A percentile compares a stretch with the other conserved stretches of the same genome.
Conservation (phyloP, 1,140 invertebrate species). For the Metopolophium dirhodum region DNA sequence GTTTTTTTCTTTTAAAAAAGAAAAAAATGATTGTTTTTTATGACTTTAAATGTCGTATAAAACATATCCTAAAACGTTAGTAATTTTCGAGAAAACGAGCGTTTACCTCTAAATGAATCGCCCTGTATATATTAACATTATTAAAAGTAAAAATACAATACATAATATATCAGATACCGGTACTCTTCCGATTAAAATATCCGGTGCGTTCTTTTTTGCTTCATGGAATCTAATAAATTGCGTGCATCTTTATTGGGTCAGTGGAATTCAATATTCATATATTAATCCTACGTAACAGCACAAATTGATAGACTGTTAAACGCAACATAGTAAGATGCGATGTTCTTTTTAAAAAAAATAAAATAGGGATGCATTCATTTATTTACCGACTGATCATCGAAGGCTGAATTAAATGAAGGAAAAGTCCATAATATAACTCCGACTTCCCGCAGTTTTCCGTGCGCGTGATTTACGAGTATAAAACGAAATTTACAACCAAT, state of each 20-base stretch:
- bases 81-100: neutral
- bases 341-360: neutral
- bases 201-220: neutral
- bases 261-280: neutral
- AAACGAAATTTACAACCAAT: neutral
- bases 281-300: neutral
- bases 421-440: neutral
- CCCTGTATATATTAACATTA: neutral
- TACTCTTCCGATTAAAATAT: neutral
- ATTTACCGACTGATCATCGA: neutral
- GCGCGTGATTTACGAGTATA: neutral
- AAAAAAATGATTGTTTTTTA: too few species aligned
- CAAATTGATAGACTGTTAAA: neutral
- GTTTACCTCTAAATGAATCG: neutral
- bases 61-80: neutral
- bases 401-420: neutral
- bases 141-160: neutral
- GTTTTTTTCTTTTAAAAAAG: too few species aligned
- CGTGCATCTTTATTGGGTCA: neutral
- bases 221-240: neutral
- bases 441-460: neutral
- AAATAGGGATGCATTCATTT: neutral
- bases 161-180: neutral
- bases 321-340: neutral
- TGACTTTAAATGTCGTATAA: neutral